A percentile compares a stretch with the other conserved stretches of the same genome.
Evolutionary conservation across 1,140 invertebrate species (phyloP).

Genomic region (Sinonovacula constricta): DNA sequence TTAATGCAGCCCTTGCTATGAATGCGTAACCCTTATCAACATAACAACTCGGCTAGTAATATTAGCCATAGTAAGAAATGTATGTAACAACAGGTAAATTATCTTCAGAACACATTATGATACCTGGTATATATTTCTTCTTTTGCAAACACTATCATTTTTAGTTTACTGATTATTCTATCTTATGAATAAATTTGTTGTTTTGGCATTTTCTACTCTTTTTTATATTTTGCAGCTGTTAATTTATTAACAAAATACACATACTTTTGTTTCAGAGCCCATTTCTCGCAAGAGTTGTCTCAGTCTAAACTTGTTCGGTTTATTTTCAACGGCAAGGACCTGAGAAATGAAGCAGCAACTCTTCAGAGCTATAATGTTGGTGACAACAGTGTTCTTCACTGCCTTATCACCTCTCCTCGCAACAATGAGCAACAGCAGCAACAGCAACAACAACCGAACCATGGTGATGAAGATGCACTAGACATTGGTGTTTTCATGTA

Average conservation of each 20-base stretch:
- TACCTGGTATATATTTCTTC: too few species aligned
- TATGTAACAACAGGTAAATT: too few species aligned
- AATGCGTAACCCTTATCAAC: too few species aligned
- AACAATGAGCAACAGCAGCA: constrained; percentile 27
- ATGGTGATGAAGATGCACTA: constrained; percentile 53
- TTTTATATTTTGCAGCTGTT: too few species aligned
- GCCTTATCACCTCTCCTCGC: constrained; percentile 82
- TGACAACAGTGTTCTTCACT: constrained; percentile 93
- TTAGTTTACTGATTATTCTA: background rate
- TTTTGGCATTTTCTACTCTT: background rate
- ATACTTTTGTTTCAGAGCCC: constrained; percentile 82
- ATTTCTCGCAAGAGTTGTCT: constrained; percentile 89
- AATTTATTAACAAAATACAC: too few species aligned
- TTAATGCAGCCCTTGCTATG: too few species aligned
- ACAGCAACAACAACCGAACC: constrained; percentile 7
- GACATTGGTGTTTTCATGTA: constrained; percentile 73
- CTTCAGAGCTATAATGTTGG: constrained; percentile 88
- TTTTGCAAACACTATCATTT: too few species aligned
- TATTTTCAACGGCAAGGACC: constrained; percentile 92
- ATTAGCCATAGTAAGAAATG: too few species aligned
- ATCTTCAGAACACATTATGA: too few species aligned
- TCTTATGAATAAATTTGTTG: background rate
- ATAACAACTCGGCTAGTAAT: too few species aligned
- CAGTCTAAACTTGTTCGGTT: constrained; percentile 88
- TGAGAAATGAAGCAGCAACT: constrained; percentile 87